Base-by-base conservation (phyloP, 2,113 vertebrate genomes). In the Odontophorus gujanensis region DNA sequence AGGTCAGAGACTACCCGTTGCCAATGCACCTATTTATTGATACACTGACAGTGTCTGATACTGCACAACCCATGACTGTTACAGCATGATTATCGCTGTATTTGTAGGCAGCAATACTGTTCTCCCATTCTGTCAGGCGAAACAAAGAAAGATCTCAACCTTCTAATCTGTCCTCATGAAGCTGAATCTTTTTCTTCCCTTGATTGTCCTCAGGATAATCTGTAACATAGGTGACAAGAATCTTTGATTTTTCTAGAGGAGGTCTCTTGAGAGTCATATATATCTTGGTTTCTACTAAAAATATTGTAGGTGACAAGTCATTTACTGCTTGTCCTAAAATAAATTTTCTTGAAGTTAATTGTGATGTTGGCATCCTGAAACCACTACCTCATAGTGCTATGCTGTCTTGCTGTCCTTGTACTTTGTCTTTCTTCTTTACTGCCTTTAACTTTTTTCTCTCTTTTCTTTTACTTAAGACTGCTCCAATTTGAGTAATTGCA, bases 261-360 rank as follows among this genome's bases (percentile, higher is more conserved):
- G 17, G 9, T 57, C 34, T 89, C 77, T 59, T 43, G 81, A 68
- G 34, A 89, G 25, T 25, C 8, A 47, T 72, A 75, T 6, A 5
- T 22, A 24, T 20, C 26, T 89, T 43, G 0, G 1, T 82, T 79
- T 91, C 79, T 91, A 30, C 63, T 34, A 45, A 32, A 91, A 91
- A 55, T 22, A 67, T 7, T 2, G 19, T 16, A 61, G 57, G 19
- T 83, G 72, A 63, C 65, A 93, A 82, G 55, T 42, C 14, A 81
- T 90, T 78, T 91, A 43, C 63, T 85, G 47, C 50, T 85, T 88
- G 26, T 80, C 75, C 89, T 71, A 45, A 65, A 87, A 80, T 26
- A 73, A 77, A 80, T 61, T 28, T 66, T 65, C 74, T 85, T 91
- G 72, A 87, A 85, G 92, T 80, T 80, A 89, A 73, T 77, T 68